Evolutionary conservation across 2,113 vertebrate species (phyloP).

Genomic region (Pedionomus torquatus): DNA sequence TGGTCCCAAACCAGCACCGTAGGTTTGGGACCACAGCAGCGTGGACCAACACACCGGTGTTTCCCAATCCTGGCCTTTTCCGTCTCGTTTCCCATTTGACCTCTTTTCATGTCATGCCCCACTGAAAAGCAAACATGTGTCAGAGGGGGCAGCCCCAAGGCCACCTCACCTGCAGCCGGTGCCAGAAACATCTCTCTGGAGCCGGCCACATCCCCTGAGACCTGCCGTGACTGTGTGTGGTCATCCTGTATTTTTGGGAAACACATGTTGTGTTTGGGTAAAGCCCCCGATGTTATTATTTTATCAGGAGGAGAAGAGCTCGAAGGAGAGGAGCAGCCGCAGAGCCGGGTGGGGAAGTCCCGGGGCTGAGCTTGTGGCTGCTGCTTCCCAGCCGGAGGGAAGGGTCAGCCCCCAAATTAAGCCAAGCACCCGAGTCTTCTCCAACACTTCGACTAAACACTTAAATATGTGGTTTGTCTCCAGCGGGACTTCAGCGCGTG

Average conservation of each 20-base stretch:
- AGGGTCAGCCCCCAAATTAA: not conserved
- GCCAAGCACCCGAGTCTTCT: not conserved
- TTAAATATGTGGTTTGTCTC: not conserved
- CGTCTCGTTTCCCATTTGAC: not conserved
- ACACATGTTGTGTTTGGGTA: rapidly evolving
- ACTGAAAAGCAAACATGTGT: constrained; percentile 9
- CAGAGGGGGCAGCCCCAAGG: not conserved
- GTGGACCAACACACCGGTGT: not conserved
- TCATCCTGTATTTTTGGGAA: not conserved
- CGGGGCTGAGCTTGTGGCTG: not conserved
- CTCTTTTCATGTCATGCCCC: not conserved
- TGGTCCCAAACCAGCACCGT: not conserved
- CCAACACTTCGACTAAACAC: not conserved
- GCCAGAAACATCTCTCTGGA: not conserved
- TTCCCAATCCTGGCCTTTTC: constrained; percentile 25
- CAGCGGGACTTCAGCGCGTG: not conserved
- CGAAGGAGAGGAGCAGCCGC: not conserved
- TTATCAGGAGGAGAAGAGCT: not conserved
- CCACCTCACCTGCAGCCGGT: rapidly evolving
- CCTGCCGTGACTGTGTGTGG: rapidly evolving
- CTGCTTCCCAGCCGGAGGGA: not conserved
- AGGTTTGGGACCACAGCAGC: not conserved
- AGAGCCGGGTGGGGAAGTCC: not conserved
- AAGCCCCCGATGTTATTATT: not conserved
- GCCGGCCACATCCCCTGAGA: rapidly evolving